Base-by-base conservation (phyloP, 2,888 invertebrate species). In the Cosmia pyralina region DNA sequence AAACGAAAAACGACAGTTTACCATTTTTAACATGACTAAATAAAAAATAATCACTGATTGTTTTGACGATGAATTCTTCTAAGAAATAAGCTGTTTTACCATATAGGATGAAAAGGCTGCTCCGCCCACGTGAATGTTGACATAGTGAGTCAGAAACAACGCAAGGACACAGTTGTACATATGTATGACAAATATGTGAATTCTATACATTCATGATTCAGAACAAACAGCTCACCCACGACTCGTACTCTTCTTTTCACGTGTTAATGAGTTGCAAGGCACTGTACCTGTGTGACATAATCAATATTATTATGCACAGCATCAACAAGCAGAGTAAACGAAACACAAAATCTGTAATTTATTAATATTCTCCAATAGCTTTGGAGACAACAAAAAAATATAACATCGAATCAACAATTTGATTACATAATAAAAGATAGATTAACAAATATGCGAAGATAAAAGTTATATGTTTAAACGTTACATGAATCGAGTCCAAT, bases 71-170 rank as follows among this genome's bases (percentile, higher is more conserved):
- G 57, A 69, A 75, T 81, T 79, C 82, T 83, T 79, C 83, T 75
- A 82, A 71, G 80, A 79, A 84, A 80, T 72, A 82, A 87, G 85
- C 81, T 59, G 88, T 87, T 85, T 87, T 84, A 78, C 93, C 93
- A 91, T 93, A 92, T 90, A 82, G 88, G 90, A 89, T 84, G 76
- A 89, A 92, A 93, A 94, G 93, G 92, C 90, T 93, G 92, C 92
- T 91, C 94, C 94, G 91, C 95, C 94, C 90, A 94, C 95, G 90
- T 92, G 87, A 90, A 91, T 92, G 92, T 95, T 94, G 94, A 93
- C 92, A 92, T 87, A 92, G 91, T 95, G 96, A 95, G 94, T 96
- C 96, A 96, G 93, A 90, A 88, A 90, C 85, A 89, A 92, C 92
- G 90, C 96, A 96, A 96, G 95, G 95, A 94, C 94, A 90, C 77